Percentiles rank a stretch among this genome's conserved stretches.
These are phyloP conservation scores for Pheucticus melanocephalus DNA, from an alignment of 2,113 vertebrate species.

Conservation along the genomic window DNA sequence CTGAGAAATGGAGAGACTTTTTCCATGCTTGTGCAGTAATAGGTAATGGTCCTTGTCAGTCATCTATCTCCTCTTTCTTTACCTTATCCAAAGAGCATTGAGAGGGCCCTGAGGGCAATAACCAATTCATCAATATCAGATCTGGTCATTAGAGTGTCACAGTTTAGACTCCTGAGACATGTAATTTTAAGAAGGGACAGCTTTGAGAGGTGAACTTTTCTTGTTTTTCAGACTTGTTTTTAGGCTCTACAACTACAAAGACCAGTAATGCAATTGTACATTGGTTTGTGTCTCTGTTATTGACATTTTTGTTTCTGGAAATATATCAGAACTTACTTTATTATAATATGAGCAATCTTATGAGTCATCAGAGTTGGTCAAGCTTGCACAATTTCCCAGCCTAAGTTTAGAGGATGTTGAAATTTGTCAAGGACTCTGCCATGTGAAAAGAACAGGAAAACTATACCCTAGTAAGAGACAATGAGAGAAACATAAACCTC, in stretches of 20 bases:
- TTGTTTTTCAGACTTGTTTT: background rate
- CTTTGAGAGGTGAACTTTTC: background rate
- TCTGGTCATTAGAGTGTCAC: background rate
- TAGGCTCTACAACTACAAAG: background rate
- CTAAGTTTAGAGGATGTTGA: background rate
- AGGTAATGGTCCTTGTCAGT: background rate
- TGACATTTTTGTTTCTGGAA: background rate
- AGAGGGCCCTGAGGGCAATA: background rate
- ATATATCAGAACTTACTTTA: background rate
- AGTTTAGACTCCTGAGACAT: background rate
- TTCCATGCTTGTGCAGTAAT: background rate
- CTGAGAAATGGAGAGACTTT: background rate
- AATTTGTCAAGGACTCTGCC: background rate
- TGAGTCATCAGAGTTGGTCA: background rate
- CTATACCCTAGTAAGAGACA: background rate
- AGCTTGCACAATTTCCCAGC: background rate
- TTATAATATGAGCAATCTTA: background rate
- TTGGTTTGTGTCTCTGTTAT: background rate
- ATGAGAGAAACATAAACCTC: background rate
- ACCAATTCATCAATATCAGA: background rate
- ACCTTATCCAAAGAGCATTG: background rate
- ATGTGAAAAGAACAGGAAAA: background rate
- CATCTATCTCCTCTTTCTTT: background rate
- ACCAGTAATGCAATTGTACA: background rate
- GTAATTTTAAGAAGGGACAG: background rate